phyloP scores from a whole-genome alignment of 2,888 invertebrate genomes.

The Miltochrista miniata region DNA sequence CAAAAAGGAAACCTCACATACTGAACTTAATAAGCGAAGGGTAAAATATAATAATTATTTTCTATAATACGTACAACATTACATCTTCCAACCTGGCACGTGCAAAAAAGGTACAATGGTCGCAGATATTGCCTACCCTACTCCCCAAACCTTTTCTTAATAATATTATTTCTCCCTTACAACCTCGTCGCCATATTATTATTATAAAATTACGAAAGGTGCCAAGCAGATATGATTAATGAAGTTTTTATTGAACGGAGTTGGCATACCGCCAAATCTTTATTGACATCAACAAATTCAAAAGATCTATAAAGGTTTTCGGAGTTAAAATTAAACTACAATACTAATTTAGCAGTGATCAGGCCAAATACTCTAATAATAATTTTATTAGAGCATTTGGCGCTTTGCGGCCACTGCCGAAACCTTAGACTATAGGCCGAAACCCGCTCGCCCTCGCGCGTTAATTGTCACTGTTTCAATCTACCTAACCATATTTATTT shows the following conservation, averaged over 20 bases:
- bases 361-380: too few relatives aligned
- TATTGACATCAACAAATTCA: slow-evolving; percentile 58
- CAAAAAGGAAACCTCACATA: too few relatives aligned
- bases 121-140: neutral
- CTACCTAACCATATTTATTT: too few relatives aligned
- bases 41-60: neutral
- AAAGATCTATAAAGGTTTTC: slow-evolving; percentile 35
- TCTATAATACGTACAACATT: neutral
- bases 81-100: neutral
- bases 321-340: slow-evolving; percentile 8
- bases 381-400: too few relatives aligned
- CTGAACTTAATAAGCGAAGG: neutral
- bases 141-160: neutral
- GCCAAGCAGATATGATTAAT: slow-evolving; percentile 52
- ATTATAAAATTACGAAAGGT: slow-evolving; percentile 52
- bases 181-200: slow-evolving; percentile 34
- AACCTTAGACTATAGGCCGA: too few relatives aligned
- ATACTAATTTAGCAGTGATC: too few relatives aligned
- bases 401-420: too few relatives aligned
- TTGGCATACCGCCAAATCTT: slow-evolving; percentile 58
- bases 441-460: too few relatives aligned
- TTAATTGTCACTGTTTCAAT: too few relatives aligned
- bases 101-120: neutral
- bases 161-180: neutral
- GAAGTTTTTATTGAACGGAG: slow-evolving; percentile 52